Evolutionary conservation across 1,140 invertebrate species (phyloP).

Genomic region (Grapholita molesta): DNA sequence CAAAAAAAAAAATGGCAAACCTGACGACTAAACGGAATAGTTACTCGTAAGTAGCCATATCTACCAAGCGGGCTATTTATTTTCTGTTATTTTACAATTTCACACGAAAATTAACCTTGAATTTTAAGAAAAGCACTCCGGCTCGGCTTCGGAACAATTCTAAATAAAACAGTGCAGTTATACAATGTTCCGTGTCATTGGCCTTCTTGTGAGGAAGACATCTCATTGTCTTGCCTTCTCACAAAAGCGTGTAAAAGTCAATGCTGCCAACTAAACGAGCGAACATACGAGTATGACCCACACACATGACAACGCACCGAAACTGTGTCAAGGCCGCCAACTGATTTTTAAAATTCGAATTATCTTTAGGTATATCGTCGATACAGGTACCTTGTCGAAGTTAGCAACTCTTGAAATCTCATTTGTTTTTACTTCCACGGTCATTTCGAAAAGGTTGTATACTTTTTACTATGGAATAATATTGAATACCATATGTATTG

Average conservation of each 20-base stretch:
- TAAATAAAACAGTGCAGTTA: not conserved
- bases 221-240: slow-evolving; percentile 6
- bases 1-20: too few relatives aligned
- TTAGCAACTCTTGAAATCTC: not conserved
- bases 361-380: not conserved
- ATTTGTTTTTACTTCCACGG: not conserved
- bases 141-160: not conserved
- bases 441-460: not conserved
- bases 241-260: slow-evolving; percentile 13
- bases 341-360: slow-evolving; percentile 18
- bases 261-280: slow-evolving; percentile 2
- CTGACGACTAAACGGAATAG: too few relatives aligned
- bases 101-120: not conserved
- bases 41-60: too few relatives aligned
- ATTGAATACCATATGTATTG: not conserved
- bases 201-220: not conserved
- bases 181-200: not conserved
- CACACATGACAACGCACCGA: slow-evolving; percentile 3
- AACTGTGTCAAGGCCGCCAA: slow-evolving; percentile 16
- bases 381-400: not conserved
- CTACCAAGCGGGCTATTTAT: too few relatives aligned
- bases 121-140: not conserved
- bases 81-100: too few relatives aligned
- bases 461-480: not conserved
- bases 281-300: slow-evolving; percentile 4